phyloP scores from a whole-genome alignment of 2,113 vertebrate species.

The Toxostoma redivivum region DNA sequence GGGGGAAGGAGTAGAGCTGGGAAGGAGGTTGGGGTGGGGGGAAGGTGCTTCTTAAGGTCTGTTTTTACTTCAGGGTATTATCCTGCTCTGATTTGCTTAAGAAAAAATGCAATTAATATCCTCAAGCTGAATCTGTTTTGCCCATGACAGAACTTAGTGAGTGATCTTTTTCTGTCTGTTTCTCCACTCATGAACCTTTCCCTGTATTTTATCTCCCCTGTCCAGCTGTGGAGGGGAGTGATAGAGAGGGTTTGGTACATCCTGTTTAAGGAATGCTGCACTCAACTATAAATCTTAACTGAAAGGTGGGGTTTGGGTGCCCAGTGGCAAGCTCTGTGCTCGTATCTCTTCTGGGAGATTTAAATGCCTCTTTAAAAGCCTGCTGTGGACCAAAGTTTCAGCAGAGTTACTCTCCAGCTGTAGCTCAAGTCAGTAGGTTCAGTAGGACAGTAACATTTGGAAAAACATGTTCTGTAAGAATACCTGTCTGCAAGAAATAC shows the following conservation, averaged over 20 bases:
- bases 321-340: not conserved
- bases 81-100: not conserved
- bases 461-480: not conserved
- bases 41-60: not conserved
- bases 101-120: not conserved
- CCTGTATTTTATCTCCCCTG: not conserved
- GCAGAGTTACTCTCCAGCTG: not conserved
- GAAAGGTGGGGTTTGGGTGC: not conserved
- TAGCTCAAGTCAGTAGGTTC: not conserved
- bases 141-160: not conserved
- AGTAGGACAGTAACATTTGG: not conserved
- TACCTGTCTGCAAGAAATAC: not conserved
- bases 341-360: accelerated
- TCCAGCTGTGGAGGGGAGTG: not conserved
- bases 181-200: not conserved
- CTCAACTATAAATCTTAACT: not conserved
- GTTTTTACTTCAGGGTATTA: not conserved
- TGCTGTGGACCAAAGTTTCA: not conserved
- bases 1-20: no score
- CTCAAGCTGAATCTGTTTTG: not conserved
- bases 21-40: accelerated
- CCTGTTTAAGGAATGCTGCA: not conserved
- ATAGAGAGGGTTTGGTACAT: not conserved
- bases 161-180: not conserved
- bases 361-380: not conserved